phyloP scores from a whole-genome alignment of 2,113 vertebrate species.

The Pterocles burchelli region DNA sequence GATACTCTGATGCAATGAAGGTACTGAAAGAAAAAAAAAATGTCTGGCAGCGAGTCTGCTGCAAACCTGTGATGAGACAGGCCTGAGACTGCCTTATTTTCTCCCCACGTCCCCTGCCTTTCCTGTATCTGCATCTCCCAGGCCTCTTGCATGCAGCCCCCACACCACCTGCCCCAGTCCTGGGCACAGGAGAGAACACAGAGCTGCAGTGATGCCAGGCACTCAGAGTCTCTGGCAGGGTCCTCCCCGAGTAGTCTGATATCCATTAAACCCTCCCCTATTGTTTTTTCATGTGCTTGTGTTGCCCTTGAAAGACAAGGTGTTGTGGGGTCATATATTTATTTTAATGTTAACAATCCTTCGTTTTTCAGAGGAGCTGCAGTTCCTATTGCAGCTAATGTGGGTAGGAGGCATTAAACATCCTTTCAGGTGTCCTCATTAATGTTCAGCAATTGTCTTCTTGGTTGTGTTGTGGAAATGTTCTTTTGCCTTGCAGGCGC shows the following conservation, averaged over 20 bases:
- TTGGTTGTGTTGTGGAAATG: neutral
- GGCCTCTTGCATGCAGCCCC: rapidly evolving
- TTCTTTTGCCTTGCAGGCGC: slow-evolving; percentile 74
- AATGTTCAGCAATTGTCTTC: neutral
- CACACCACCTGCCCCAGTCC: rapidly evolving
- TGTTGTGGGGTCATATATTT: neutral
- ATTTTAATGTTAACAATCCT: neutral
- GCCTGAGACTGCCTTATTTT: neutral
- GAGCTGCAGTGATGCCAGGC: neutral
- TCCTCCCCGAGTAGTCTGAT: neutral
- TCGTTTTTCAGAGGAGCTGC: neutral
- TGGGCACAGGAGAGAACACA: neutral
- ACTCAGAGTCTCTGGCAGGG: neutral
- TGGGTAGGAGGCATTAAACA: neutral
- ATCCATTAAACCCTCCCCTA: neutral
- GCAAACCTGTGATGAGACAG: neutral
- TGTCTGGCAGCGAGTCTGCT: neutral
- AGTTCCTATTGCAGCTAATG: neutral
- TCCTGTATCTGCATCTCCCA: neutral
- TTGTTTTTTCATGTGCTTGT: neutral
- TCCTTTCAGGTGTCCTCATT: neutral
- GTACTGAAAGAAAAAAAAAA: neutral
- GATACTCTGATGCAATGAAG: neutral
- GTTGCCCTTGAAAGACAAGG: neutral
- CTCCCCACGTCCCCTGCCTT: neutral